phyloP scores from a whole-genome alignment of 2,888 invertebrate genomes.

The Xestia ashworthii region DNA sequence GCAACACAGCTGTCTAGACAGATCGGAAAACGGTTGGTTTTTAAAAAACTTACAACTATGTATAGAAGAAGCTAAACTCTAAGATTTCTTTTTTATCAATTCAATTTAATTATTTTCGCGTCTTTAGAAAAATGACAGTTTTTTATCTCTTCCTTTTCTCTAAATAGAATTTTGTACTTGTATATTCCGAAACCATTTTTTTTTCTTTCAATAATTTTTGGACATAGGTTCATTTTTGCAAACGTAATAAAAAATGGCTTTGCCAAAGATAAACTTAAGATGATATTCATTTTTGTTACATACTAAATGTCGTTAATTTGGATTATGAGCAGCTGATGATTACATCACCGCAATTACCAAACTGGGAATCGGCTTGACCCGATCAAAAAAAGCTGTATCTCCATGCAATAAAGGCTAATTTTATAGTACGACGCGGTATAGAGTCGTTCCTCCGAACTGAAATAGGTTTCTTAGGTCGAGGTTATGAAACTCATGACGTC shows the following conservation, averaged over 20 bases:
- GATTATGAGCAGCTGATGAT: not conserved
- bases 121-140: conserved; percentile 71
- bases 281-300: conserved; percentile 1
- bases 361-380: not conserved
- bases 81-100: conserved; percentile 52
- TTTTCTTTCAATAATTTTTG: conserved; percentile 54
- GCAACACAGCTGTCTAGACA: conserved; percentile 65
- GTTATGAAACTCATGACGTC: not conserved
- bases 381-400: not conserved
- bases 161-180: conserved; percentile 88
- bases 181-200: conserved; percentile 80
- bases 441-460: not conserved
- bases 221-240: conserved; percentile 50
- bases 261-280: conserved; percentile 14
- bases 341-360: not conserved
- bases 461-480: not conserved
- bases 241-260: conserved; percentile 23
- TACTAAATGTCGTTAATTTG: not conserved
- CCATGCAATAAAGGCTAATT: not conserved
- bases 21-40: conserved; percentile 58
- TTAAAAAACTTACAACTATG: conserved; percentile 60
- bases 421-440: not conserved
- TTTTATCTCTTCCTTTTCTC: conserved; percentile 64
- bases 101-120: conserved; percentile 58
- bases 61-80: conserved; percentile 64